phyloP scores from a whole-genome alignment of 2,888 invertebrate species.

The Sminthurinus aureus region DNA sequence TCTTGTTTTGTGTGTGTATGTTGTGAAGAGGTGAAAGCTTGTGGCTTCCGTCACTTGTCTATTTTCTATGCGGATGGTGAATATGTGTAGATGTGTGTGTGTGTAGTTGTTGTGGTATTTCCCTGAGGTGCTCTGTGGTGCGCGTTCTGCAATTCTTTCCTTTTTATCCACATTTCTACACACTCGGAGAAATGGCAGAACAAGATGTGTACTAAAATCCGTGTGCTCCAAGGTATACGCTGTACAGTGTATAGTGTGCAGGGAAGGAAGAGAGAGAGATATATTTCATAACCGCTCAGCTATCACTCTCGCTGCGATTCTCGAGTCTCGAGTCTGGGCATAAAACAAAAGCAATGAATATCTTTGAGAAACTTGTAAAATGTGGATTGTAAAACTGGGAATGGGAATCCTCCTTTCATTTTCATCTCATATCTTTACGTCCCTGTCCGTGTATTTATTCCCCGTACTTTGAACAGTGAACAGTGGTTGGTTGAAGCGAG shows the following conservation, averaged over 20 bases:
- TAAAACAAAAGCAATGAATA: slow-evolving; percentile 33
- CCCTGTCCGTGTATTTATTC: not conserved
- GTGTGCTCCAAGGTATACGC: not conserved
- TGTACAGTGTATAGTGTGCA: no score
- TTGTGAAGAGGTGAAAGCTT: no score
- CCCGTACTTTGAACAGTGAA: not conserved
- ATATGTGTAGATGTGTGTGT: no score
- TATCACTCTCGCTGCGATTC: slow-evolving; percentile 7
- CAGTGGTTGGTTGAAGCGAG: no score
- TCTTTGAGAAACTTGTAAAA: slow-evolving; percentile 26
- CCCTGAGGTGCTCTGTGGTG: not conserved
- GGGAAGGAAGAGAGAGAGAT: not conserved
- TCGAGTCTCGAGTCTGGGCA: not conserved
- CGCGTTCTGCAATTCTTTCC: not conserved
- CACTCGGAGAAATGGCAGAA: no score
- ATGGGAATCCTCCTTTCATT: not conserved
- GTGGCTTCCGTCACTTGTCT: no score
- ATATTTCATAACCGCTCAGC: slow-evolving; percentile 32
- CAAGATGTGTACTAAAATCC: no score
- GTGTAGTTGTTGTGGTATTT: no score
- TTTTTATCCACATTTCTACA: not conserved
- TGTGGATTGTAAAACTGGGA: slow-evolving; percentile 9
- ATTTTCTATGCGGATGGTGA: no score
- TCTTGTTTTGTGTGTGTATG: no score
- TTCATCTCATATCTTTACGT: not conserved